These are phyloP conservation scores for Neostethus bicornis DNA, from an alignment of 2,797 vertebrate species.

Conservation along the genomic window DNA sequence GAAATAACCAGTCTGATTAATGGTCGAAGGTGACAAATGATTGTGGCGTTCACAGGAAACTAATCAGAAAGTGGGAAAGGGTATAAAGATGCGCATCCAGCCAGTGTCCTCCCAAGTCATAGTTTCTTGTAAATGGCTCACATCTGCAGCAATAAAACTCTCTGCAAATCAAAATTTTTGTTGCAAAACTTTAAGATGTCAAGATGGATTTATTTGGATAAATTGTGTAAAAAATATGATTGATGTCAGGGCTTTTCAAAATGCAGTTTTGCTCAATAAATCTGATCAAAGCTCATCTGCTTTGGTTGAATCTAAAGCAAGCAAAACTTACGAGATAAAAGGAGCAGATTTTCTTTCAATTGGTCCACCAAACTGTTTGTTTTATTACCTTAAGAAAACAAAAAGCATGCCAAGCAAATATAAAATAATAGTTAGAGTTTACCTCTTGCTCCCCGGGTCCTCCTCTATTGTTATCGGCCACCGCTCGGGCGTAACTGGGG, in stretches of 20 bases:
- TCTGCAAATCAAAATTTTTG: slow-evolving; percentile 37
- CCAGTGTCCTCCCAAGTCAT: slow-evolving; percentile 40
- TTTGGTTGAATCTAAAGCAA: slow-evolving; percentile 51
- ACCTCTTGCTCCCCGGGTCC: too few species aligned
- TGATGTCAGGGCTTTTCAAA: slow-evolving; percentile 51
- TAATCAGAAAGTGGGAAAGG: slow-evolving; percentile 18
- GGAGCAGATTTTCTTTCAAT: slow-evolving; percentile 21
- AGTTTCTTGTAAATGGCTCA: slow-evolving; percentile 45
- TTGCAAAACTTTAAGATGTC: slow-evolving; percentile 60
- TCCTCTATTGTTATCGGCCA: neutral
- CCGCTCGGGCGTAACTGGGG: neutral
- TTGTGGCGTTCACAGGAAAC: slow-evolving; percentile 17
- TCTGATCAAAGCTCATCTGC: slow-evolving; percentile 61
- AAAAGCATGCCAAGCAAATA: slow-evolving; percentile 6
- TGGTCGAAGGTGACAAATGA: slow-evolving; percentile 51
- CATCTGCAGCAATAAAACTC: slow-evolving; percentile 43
- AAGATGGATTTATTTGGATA: slow-evolving; percentile 60
- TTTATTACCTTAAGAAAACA: slow-evolving; percentile 25
- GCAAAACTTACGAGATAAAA: slow-evolving; percentile 43
- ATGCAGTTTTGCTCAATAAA: slow-evolving; percentile 57
- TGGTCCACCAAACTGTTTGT: slow-evolving; percentile 13
- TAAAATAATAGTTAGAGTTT: neutral
- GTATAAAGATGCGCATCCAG: slow-evolving; percentile 44
- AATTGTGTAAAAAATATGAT: slow-evolving; percentile 60
- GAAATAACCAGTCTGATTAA: slow-evolving; percentile 36